Evolutionary conservation across 2,113 vertebrate species (phyloP).

Genomic region (Procavia capensis): DNA sequence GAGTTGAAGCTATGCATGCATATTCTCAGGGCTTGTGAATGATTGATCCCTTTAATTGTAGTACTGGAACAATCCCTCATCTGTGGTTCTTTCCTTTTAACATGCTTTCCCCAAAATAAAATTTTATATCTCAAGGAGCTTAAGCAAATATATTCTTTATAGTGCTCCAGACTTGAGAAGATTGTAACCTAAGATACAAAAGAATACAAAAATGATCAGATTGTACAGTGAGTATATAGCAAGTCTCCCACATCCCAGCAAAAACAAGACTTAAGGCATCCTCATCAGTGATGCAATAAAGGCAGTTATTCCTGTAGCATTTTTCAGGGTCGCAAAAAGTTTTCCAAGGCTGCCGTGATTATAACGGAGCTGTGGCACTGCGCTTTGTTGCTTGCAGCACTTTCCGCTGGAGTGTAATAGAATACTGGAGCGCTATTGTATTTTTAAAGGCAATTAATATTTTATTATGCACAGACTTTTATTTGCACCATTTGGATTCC

Average conservation of each 20-base stretch:
- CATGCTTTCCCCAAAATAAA: not conserved
- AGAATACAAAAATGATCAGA: not conserved
- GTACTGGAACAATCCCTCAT: not conserved
- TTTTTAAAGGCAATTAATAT: constrained; percentile 82
- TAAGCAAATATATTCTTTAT: not conserved
- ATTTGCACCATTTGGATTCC: constrained; percentile 74
- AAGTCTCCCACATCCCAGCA: not conserved
- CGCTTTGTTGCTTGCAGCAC: not conserved
- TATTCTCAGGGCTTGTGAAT: accelerated
- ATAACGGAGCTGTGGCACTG: not conserved
- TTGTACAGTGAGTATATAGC: accelerated
- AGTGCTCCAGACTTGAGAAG: not conserved
- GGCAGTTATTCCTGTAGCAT: not conserved
- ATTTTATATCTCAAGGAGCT: not conserved
- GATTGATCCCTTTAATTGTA: not conserved
- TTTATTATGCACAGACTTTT: constrained; percentile 70
- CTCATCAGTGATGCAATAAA: not conserved
- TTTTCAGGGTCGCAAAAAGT: not conserved
- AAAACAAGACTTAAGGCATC: not conserved
- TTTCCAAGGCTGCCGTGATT: not conserved
- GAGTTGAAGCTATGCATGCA: accelerated
- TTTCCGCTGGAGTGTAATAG: constrained; percentile 63
- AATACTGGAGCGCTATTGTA: constrained; percentile 62
- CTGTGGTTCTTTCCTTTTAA: not conserved
- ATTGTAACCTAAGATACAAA: not conserved